Evolutionary conservation across 2,113 vertebrate species (phyloP), one percentile per base, ranked within the genome.

Genomic region (Neodon shergylaensis): DNA sequence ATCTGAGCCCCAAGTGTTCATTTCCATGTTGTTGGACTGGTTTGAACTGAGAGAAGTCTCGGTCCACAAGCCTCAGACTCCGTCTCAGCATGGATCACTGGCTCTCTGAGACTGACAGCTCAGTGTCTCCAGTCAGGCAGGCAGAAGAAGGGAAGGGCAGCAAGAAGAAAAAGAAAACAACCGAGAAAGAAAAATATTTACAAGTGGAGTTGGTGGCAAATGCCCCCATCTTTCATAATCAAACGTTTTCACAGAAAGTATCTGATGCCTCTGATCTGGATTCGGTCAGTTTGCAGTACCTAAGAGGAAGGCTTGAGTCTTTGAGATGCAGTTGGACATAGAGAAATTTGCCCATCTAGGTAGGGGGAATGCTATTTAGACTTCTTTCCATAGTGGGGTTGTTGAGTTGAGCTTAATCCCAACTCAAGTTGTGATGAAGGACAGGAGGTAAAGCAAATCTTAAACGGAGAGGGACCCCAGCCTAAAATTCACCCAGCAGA

Each of bases 171-270:
- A 24, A 54, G 1, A 49, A 76, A 36, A 95, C 12, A 79, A 44
- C 54, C 5, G 24, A 28, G 11, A 26, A 33, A 70, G 66, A 17
- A 31, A 68, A 92, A 14, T 61, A 44, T 22, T 33, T 19, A 42
- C n/a, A 66, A 74, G 79, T 81, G 49, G 70, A 63, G 13, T 63
- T 44, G 66, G 17, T 91, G 22, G 65, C 79, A 61, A 92, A n/a
- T 68, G 36, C n/a, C 91, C 82, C 33, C 7, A 72, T 65, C n/a
- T 81, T 93, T 95, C 66, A 36, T 89, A 90, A 72, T 12, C 54
- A 88, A 74, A 44, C 85, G 65, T 88, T 94, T 96, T 85, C 91
- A 95, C 33, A 94, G 83, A 77, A 58, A 39, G 10, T 24, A 58
- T 87, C 82, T 82, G 72, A 66, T 49, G 31, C 58, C 92, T 49